Evolutionary conservation across 2,113 vertebrate genomes (phyloP), one percentile per base, ranked within the genome.

Genomic region (Hystrix cristata): DNA sequence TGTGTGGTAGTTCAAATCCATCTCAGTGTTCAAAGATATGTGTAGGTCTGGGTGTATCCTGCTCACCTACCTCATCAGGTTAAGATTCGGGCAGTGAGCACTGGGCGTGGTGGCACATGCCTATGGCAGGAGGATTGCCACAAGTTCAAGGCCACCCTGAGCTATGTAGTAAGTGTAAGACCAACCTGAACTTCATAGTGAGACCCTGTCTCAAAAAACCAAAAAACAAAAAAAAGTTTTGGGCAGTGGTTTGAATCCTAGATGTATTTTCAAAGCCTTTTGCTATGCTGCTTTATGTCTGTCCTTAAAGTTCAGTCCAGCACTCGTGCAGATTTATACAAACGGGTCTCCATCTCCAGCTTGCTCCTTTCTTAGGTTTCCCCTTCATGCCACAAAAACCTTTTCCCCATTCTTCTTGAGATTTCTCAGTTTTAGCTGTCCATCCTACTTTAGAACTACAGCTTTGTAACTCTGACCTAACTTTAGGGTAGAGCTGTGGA

Each of bases 261-360:
- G 31, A 81, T 95, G 29, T 55, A 34, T 72, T 96, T 95, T 83
- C 57, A 92, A 62, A 87, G 53, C 71, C 67, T 13, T 80, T 78
- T 23, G 23, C 55, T 69, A 0, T 53, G 13, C 60, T 69, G 59
- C 38, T n/a, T 90, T 82, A 53, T 60, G 16, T 76, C 29, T 87
- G 2, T 62, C 67, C 6, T 51, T 95, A 69, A 31, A 59, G n/a
- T 72, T 92, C 86, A 60, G n/a, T 29, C 6, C 34, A 43, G 12
- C 19, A 60, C 4, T n/a, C 59, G 3, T 5, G 1, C 67, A 34
- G 27, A 7, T 55, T 80, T 85, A 80, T 57, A 14, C 4, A 90
- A 27, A 76, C 23, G 53, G n/a, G 16, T 82, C 4, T 19, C 60
- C 43, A 53, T 89, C 46, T 92, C 67, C 51, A 88, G 19, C 34